A percentile compares a stretch with the other conserved stretches of the same genome.
Evolutionary conservation across 2,113 vertebrate genomes (phyloP).

Genomic region (Indicator maculatus): DNA sequence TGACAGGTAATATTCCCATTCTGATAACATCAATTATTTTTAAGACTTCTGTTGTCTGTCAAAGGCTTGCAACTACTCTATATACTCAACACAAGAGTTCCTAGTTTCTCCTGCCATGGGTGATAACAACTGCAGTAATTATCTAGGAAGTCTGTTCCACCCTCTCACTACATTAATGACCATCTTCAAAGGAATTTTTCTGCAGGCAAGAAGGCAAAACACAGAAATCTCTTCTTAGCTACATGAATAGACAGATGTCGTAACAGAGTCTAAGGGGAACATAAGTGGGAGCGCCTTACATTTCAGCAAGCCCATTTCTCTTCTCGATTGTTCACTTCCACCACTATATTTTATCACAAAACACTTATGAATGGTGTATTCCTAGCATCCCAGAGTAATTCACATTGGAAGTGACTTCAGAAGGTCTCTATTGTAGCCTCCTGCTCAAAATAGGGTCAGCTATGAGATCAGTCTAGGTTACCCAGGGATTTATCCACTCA

Average conservation of each 20-base stretch:
- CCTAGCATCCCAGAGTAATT: not conserved
- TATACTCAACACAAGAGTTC: not conserved
- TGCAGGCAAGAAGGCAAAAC: not conserved
- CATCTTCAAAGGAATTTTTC: not conserved
- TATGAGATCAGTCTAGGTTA: not conserved
- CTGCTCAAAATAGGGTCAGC: not conserved
- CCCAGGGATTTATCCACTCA: not conserved
- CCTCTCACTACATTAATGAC: not conserved
- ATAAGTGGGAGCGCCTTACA: not conserved
- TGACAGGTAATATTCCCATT: not conserved
- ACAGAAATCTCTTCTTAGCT: not conserved
- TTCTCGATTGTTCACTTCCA: not conserved
- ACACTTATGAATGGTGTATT: accelerated
- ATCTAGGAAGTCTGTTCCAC: not conserved
- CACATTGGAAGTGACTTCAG: not conserved
- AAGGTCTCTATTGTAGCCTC: not conserved
- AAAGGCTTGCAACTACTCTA: not conserved
- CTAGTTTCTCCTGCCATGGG: not conserved
- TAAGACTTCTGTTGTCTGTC: not conserved
- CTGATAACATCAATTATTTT: not conserved
- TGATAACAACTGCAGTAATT: not conserved
- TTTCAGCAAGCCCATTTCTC: not conserved
- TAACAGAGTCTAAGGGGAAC: not conserved
- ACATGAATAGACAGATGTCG: not conserved
- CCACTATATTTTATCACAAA: not conserved